These are phyloP conservation scores for Apodemus speciosus DNA, from an alignment of 2,113 vertebrate genomes.

Conservation along the genomic window DNA sequence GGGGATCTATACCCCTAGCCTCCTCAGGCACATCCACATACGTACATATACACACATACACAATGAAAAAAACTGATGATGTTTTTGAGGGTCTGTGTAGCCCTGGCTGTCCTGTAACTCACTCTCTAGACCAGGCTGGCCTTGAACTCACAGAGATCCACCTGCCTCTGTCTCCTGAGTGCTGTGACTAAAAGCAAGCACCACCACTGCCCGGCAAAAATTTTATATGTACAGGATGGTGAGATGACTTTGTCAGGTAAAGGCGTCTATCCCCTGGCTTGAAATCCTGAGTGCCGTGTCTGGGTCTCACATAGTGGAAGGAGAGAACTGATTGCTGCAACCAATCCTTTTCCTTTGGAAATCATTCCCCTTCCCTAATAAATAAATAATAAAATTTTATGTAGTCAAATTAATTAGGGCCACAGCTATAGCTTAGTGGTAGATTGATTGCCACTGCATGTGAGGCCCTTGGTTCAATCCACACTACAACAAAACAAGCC, in stretches of 20 bases:
- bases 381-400: not conserved
- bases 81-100: not conserved
- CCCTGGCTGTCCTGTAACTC: not conserved
- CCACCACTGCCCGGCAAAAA: not conserved
- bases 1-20: too few species aligned
- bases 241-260: not conserved
- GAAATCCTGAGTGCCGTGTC: not conserved
- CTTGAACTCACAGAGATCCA: not conserved
- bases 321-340: not conserved
- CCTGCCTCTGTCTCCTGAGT: not conserved
- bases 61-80: not conserved
- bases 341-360: too few species aligned
- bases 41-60: not conserved
- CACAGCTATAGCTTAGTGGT: not conserved
- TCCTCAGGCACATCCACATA: not conserved
- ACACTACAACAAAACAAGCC: not conserved
- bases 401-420: not conserved
- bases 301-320: not conserved
- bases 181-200: not conserved
- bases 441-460: not conserved
- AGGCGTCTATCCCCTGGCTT: not conserved
- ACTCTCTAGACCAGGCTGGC: not conserved
- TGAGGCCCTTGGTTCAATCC: not conserved
- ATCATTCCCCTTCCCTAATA: not conserved
- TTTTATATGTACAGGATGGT: not conserved